These are phyloP conservation scores for Thinocorus orbignyianus DNA, from an alignment of 2,113 vertebrate genomes.

Conservation along the genomic window DNA sequence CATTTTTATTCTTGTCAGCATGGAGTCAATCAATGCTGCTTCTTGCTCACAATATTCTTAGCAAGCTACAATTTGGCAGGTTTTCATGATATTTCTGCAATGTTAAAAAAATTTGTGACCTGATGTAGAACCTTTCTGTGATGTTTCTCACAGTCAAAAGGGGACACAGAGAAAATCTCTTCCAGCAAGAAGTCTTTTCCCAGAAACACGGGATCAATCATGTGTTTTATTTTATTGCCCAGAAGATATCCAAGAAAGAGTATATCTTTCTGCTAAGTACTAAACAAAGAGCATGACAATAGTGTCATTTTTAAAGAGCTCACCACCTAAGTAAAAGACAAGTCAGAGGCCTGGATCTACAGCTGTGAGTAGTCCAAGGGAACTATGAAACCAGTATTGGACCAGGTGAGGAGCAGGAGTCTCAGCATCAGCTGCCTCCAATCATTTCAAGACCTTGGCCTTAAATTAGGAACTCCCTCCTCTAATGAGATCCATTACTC, in stretches of 20 bases:
- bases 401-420: neutral
- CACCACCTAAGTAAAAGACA: neutral
- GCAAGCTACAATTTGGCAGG: neutral
- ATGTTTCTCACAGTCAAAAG: neutral
- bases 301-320: neutral
- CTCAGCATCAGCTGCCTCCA: neutral
- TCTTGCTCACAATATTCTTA: neutral
- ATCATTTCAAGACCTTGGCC: neutral
- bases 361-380: neutral
- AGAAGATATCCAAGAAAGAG: neutral
- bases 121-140: neutral
- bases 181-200: neutral
- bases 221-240: neutral
- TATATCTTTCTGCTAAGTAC: neutral
- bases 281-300: neutral
- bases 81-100: neutral
- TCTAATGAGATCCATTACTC: neutral
- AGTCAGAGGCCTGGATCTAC: neutral
- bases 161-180: neutral
- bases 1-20: neutral
- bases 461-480: neutral
- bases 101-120: neutral
- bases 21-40: neutral
- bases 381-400: neutral
- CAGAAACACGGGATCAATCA: neutral